A percentile compares a stretch with the other conserved stretches of the same genome.
These are phyloP conservation scores for Agrochola lychnidis DNA, from an alignment of 2,888 invertebrate species.

Conservation along the genomic window DNA sequence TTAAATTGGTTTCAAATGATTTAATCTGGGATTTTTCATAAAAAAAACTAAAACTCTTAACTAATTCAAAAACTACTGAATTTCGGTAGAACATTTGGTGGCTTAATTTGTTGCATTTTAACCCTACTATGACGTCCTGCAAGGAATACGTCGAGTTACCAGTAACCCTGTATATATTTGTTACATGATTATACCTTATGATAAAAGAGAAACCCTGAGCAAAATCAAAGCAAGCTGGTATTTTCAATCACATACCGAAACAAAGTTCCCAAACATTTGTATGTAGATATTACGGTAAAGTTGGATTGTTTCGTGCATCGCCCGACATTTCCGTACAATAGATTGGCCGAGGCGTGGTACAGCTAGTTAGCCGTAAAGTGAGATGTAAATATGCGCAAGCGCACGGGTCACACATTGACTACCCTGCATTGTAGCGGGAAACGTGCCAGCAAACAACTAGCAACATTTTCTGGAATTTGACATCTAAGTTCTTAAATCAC, in stretches of 20 bases:
- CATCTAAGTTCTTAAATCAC: not conserved
- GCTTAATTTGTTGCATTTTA: no score
- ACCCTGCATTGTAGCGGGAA: constrained; percentile 53
- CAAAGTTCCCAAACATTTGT: constrained; percentile 83
- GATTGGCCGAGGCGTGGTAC: constrained; percentile 77
- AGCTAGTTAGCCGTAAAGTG: constrained; percentile 81
- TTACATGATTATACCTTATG: not conserved
- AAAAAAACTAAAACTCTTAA: no score
- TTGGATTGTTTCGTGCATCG: constrained; percentile 86
- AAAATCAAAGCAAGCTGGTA: constrained; percentile 64
- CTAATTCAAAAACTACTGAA: no score
- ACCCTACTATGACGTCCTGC: no score
- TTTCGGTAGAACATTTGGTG: no score
- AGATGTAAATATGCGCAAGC: constrained; percentile 81
- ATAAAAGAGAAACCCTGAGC: constrained; percentile 20
- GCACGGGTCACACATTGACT: constrained; percentile 70
- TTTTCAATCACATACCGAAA: constrained; percentile 71
- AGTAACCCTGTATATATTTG: no score
- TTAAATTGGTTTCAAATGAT: no score
- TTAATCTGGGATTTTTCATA: no score
- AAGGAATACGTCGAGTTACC: no score
- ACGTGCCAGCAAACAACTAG: constrained; percentile 37
- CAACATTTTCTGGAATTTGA: constrained; percentile 28
- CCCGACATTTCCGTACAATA: constrained; percentile 88
- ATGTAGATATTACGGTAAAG: constrained; percentile 86